Evolutionary conservation across 2,113 vertebrate species (phyloP).

Genomic region (Vicugna pacos): DNA sequence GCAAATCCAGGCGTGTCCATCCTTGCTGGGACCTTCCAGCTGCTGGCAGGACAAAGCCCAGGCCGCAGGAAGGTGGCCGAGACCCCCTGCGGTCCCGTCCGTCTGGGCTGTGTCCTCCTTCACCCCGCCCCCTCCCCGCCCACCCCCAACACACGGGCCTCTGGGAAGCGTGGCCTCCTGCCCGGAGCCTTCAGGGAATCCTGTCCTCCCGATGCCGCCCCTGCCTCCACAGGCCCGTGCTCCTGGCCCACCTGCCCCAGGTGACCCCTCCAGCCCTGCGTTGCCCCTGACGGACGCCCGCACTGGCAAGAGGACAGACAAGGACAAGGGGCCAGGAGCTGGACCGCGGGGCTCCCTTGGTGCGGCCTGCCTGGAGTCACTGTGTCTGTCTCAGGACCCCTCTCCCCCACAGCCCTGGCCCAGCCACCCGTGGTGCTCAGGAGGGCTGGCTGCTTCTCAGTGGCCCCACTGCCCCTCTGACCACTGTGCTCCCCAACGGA

Average conservation of each 20-base stretch:
- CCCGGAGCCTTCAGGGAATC: accelerated
- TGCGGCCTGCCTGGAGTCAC: not conserved
- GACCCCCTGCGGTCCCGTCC: not conserved
- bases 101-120: accelerated
- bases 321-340: not conserved
- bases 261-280: accelerated
- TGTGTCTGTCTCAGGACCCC: accelerated
- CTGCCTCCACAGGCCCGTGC: not conserved
- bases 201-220: accelerated
- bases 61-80: not conserved
- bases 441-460: not conserved
- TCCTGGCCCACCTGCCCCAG: too few relatives aligned
- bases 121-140: not conserved
- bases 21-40: not conserved
- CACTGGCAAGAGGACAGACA: accelerated
- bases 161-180: accelerated
- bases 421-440: not conserved
- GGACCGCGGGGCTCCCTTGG: accelerated
- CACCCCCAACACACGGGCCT: accelerated
- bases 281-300: accelerated
- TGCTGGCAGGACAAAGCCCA: accelerated
- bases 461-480: not conserved
- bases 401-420: not conserved
- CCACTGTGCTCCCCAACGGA: accelerated
- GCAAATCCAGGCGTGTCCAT: not conserved